Conservation (phyloP, 1,140 invertebrate genomes). For the Drosophila arawakana region DNA sequence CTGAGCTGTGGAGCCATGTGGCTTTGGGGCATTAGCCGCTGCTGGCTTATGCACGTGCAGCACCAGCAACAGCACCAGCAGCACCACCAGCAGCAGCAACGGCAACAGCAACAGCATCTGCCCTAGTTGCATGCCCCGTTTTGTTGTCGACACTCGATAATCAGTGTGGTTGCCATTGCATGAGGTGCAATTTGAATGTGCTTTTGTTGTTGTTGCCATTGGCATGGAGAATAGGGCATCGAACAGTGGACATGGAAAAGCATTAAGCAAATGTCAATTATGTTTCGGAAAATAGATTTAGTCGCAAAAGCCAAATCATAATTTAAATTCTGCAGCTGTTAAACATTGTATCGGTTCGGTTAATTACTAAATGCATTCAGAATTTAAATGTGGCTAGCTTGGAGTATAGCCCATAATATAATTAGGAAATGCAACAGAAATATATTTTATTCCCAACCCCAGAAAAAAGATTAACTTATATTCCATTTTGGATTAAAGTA, state of each 20-base stretch:
- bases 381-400: too few species aligned
- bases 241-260: conserved; percentile 37
- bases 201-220: conserved; percentile 11
- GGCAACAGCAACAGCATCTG: conserved; percentile 15
- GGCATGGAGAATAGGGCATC: conserved; percentile 3
- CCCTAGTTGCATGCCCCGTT: conserved; percentile 6
- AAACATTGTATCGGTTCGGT: conserved; percentile 2
- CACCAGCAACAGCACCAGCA: conserved; percentile 5
- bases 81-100: conserved; percentile 10
- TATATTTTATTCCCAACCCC: too few species aligned
- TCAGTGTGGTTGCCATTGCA: conserved; percentile 57
- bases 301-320: conserved; percentile 66
- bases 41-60: conserved; percentile 43
- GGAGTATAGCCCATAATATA: neutral
- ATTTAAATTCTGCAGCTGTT: conserved; percentile 56
- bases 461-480: too few species aligned
- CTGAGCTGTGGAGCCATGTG: conserved; percentile 50
- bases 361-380: neutral
- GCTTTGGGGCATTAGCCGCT: conserved; percentile 64
- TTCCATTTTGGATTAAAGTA: too few species aligned
- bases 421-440: neutral
- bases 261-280: conserved; percentile 61
- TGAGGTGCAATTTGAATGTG: conserved; percentile 45
- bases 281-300: conserved; percentile 63
- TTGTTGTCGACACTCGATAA: conserved; percentile 58